phyloP scores from a whole-genome alignment of 1,140 invertebrate genomes.

The Latrodectus geometricus region DNA sequence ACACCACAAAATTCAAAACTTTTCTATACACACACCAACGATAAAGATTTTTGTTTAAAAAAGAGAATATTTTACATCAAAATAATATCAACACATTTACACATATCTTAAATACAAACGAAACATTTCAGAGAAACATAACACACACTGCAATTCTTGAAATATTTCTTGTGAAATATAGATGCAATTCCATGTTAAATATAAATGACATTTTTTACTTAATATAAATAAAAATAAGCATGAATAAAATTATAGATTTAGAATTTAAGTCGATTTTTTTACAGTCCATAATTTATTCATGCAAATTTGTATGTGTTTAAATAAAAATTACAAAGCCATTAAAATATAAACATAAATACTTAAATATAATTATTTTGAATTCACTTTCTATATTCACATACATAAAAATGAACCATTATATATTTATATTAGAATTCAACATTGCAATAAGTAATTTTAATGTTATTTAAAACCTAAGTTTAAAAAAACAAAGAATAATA shows the following conservation, averaged over 20 bases:
- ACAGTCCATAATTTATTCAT: not conserved
- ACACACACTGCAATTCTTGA: not conserved
- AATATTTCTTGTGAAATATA: not conserved
- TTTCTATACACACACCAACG: slow-evolving; percentile 46
- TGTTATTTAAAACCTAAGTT: no score
- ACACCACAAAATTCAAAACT: slow-evolving; percentile 37
- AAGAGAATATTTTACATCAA: slow-evolving; percentile 41
- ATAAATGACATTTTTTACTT: not conserved
- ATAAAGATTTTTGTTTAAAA: slow-evolving; percentile 13
- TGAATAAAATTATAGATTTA: slow-evolving; percentile 2
- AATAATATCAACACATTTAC: slow-evolving; percentile 34
- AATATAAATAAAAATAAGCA: not conserved
- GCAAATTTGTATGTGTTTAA: not conserved
- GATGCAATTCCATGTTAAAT: not conserved
- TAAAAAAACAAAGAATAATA: no score
- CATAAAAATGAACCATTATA: no score
- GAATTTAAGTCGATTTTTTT: slow-evolving; percentile 10
- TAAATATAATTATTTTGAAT: no score
- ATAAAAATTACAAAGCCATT: no score
- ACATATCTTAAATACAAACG: slow-evolving; percentile 42
- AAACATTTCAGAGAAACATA: not conserved
- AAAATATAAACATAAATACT: no score
- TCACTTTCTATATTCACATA: no score
- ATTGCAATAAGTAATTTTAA: no score
- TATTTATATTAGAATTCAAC: no score